These are phyloP conservation scores for Notodonta ziczac DNA, from an alignment of 2,888 invertebrate genomes.

Conservation along the genomic window DNA sequence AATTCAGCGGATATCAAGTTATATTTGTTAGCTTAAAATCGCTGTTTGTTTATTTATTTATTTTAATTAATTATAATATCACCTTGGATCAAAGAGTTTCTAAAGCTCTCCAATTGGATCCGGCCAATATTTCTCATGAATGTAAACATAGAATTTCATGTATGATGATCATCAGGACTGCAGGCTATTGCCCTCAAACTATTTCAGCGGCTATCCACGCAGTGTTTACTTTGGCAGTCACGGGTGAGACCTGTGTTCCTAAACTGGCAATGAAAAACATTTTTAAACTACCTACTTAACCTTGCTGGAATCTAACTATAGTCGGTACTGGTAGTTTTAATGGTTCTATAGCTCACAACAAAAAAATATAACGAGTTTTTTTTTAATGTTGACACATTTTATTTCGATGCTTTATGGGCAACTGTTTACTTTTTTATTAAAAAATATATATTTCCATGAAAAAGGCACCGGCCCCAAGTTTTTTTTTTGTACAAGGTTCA, in stretches of 20 bases:
- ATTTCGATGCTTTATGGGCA: too few relatives aligned
- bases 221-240: slow-evolving; percentile 58
- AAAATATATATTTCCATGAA: background rate
- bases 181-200: slow-evolving; percentile 63
- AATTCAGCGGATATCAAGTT: too few relatives aligned
- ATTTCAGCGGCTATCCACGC: slow-evolving; percentile 50
- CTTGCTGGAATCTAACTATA: background rate
- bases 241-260: slow-evolving; percentile 22
- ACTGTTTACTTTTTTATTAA: too few relatives aligned
- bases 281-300: background rate
- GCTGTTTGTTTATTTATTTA: too few relatives aligned
- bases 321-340: too few relatives aligned
- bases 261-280: slow-evolving; percentile 16
- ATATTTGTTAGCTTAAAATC: too few relatives aligned
- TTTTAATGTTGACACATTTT: too few relatives aligned
- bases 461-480: background rate
- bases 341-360: too few relatives aligned
- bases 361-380: too few relatives aligned
- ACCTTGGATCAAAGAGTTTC: too few relatives aligned
- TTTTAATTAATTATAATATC: too few relatives aligned
- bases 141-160: slow-evolving; percentile 45
- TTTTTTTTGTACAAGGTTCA: background rate
- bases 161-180: slow-evolving; percentile 38
- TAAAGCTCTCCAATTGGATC: background rate
- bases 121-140: slow-evolving; percentile 20